These are phyloP conservation scores for Rhodinocichla rosea DNA, from an alignment of 2,113 vertebrate species.

Conservation along the genomic window DNA sequence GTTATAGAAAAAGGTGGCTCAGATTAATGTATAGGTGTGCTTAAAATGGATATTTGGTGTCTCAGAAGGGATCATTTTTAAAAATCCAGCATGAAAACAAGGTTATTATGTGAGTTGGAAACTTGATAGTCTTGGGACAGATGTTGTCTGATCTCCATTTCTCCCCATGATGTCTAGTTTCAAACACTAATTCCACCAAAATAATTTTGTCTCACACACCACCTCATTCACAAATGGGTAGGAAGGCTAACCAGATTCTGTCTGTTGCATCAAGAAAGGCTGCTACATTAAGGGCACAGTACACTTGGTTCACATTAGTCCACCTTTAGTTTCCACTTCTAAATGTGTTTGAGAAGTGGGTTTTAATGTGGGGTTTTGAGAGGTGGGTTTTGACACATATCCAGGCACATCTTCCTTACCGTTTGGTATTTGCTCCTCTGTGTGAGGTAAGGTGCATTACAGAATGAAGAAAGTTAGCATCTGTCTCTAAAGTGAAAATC, in stretches of 20 bases:
- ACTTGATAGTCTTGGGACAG: neutral
- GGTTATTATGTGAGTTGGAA: neutral
- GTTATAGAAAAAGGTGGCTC: neutral
- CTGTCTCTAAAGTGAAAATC: neutral
- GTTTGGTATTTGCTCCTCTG: neutral
- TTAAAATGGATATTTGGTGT: neutral
- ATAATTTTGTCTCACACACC: fast-evolving
- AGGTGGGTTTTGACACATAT: neutral
- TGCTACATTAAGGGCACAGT: neutral
- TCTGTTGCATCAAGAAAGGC: neutral
- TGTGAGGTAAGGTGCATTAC: neutral
- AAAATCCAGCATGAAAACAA: neutral
- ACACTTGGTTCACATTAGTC: neutral
- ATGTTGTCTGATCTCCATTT: neutral
- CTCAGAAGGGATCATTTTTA: neutral
- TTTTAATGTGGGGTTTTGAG: neutral
- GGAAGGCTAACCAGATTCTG: neutral
- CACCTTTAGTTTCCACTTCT: neutral
- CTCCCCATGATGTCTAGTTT: neutral
- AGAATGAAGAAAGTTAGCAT: neutral
- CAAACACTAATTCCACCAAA: neutral
- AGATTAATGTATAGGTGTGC: neutral
- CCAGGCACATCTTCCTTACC: fast-evolving
- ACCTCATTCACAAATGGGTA: neutral
- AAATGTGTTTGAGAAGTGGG: neutral